Conservation (phyloP, 2,113 vertebrate genomes). For the Neoarius graeffei region DNA sequence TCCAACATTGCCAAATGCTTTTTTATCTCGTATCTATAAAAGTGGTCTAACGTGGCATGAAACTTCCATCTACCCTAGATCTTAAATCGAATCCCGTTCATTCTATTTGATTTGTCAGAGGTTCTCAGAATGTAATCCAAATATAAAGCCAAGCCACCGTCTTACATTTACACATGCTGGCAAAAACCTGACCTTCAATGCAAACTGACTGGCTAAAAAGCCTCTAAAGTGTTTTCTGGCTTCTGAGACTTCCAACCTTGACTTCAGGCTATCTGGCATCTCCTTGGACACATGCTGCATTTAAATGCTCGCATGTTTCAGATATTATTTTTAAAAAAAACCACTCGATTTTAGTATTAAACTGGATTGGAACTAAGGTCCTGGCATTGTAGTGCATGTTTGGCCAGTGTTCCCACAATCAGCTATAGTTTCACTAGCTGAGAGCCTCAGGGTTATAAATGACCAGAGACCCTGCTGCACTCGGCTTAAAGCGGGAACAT, state of each 20-base stretch:
- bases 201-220: conserved; percentile 64
- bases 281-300: conserved; percentile 55
- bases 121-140: conserved; percentile 32
- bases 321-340: conserved; percentile 22
- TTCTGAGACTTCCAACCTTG: conserved; percentile 67
- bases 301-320: conserved; percentile 57
- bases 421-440: not conserved
- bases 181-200: conserved; percentile 71
- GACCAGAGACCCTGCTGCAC: not conserved
- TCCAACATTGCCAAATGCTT: conserved; percentile 60
- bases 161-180: conserved; percentile 68
- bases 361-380: conserved; percentile 53
- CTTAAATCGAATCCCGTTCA: conserved; percentile 45
- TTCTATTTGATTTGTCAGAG: conserved; percentile 60
- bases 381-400: not conserved
- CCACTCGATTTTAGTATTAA: conserved; percentile 58
- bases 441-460: not conserved
- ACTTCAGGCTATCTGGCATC: conserved; percentile 59
- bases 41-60: conserved; percentile 65
- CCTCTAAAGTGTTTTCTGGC: conserved; percentile 68
- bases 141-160: conserved; percentile 67
- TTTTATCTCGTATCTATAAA: conserved; percentile 66
- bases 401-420: conserved; percentile 9
- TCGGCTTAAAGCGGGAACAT: not conserved
- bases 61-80: conserved; percentile 66